Evolutionary conservation across 2,888 invertebrate genomes (phyloP).

Genomic region (Lithosia quadra): DNA sequence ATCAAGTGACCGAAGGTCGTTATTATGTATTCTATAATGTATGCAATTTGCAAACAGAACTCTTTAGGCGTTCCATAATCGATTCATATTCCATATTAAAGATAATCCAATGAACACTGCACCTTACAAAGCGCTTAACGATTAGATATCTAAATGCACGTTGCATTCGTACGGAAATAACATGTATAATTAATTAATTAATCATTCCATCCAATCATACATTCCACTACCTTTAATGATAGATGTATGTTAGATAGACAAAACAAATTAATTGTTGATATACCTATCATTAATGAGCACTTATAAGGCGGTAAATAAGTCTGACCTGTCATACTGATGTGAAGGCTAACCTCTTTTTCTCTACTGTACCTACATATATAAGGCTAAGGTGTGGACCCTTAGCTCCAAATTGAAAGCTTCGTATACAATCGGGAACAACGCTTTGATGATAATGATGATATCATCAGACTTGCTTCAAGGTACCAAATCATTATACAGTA

Average conservation of each 20-base stretch:
- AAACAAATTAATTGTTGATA: neutral
- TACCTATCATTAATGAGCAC: neutral
- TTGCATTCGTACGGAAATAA: neutral
- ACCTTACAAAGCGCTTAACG: slow-evolving; percentile 1
- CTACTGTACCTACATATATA: too few relatives aligned
- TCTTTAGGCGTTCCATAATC: slow-evolving; percentile 3
- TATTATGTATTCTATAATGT: neutral
- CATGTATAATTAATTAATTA: neutral
- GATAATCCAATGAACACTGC: slow-evolving; percentile 13
- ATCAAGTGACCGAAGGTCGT: neutral
- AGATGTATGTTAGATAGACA: neutral
- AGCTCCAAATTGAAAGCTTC: too few relatives aligned
- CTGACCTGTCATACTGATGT: too few relatives aligned
- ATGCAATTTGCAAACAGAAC: neutral
- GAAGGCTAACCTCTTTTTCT: too few relatives aligned
- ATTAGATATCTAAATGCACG: neutral
- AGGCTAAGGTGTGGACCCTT: too few relatives aligned
- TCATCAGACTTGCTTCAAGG: too few relatives aligned
- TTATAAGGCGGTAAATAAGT: too few relatives aligned
- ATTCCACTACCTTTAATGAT: neutral
- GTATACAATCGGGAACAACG: too few relatives aligned
- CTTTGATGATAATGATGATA: too few relatives aligned
- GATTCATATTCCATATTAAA: slow-evolving; percentile 12
- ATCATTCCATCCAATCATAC: too few relatives aligned
- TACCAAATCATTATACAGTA: too few relatives aligned